Evolutionary conservation across 2,797 vertebrate species (phyloP), one percentile per base, ranked within the genome.

Genomic region (Spinus olivaceus): DNA sequence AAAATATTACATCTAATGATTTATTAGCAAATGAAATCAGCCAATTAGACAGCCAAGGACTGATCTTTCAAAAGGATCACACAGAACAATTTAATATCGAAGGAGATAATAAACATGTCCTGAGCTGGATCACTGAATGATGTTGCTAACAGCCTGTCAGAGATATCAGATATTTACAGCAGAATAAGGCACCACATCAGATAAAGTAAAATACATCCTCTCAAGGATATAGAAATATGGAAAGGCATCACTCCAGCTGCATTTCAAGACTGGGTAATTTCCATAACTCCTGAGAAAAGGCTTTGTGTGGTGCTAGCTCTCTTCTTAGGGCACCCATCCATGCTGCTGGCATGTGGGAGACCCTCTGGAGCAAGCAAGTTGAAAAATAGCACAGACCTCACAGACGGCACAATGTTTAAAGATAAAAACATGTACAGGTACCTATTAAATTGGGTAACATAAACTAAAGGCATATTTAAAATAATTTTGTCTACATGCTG

Each of bases 191-290:
- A 95, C 50, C 82, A 30, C 57, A 93, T 91, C 94, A 94, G 90
- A 95, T 96, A 95, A 95, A 95, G 66, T 61, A 83, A 96, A 94
- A 94, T 46, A 86, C 77, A 91, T 88, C 91, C 88, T 94, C 87
- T 90, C 77, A 56, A 76, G 71, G 73, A 87, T 81, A 88, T 8
- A 81, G 77, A 81, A 95, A 95, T 81, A 83, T 8, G 30, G 79
- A 91, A 87, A 73, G 49, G 69, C 84, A 85, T 91, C 59, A 60
- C 61, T 65, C 66, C 0, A 1, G 32, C 81, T 86, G 86, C 66
- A 65, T 88, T 88, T 83, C 50, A 81, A 81, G 28, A 17, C 63
- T 14, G 49, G 30, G n/a, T 46, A 65, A 95, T 94, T 84, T 91
- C 73, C 72, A 21, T 77, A 72, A 57, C 18, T 80, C 66, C 57